Base-by-base conservation (phyloP, 2,797 vertebrate species). In the Sebastes steindachneri region DNA sequence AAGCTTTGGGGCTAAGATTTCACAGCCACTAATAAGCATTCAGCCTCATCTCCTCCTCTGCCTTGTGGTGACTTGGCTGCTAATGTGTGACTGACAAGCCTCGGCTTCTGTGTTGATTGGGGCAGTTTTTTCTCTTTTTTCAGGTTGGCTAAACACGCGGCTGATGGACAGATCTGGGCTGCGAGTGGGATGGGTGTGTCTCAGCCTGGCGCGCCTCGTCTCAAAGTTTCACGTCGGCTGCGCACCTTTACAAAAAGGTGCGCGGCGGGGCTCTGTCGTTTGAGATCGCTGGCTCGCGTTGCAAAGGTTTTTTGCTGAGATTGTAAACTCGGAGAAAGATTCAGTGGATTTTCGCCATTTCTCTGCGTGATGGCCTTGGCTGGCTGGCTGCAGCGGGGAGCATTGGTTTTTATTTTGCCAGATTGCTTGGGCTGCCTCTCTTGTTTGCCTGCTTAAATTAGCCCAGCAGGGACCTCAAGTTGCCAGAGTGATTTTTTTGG, bases 61-160 rank as follows among this genome's bases (percentile, higher is more conserved):
- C 92, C 90, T 91, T 71, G 78, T 91, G 88, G 89, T 90, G 91
- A 89, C 92, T 91, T 84, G 88, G 87, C 91, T 90, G 86, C 91
- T 95, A 94, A 93, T 93, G 87, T 93, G 90, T 94, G 93, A 95
- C 91, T 95, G 95, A 94, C 93, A 92, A 93, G 86, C 86, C 84
- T 86, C 66, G 68, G 80, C 85, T 89, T 86, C 84, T 80, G 74
- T 71, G 86, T 86, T 92, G 90, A 91, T 91, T 87, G 90, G 89
- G 88, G 78, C 84, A 87, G 75, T 79, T 88, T 80, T 77, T 19
- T 62, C 45, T 21, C 15, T 68, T 33, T 33, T 59, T 51, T 21
- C 82, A 89, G 88, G 88, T 89, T 82, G 87, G 82, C 81, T 88
- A 78, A 92, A 92, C 77, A 53, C 74, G 4, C 3, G 41, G 59